Evolutionary conservation across 2,888 invertebrate genomes (phyloP), one percentile per base, ranked within the genome.

Genomic region (Chymomyza procnemis): DNA sequence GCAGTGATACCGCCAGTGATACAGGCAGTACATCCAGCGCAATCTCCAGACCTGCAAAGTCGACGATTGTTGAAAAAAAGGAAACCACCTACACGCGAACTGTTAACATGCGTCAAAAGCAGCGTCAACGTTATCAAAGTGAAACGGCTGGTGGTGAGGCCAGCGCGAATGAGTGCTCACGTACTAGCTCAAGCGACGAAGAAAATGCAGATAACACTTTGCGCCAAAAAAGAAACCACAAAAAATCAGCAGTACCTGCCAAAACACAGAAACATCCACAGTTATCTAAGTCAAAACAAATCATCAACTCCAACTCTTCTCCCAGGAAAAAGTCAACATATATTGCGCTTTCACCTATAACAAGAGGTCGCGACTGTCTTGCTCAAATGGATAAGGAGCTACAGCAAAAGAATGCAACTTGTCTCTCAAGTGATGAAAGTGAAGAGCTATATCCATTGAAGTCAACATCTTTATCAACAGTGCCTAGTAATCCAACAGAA

Each of bases 401-500:
- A 90, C 92, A 91, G 34, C 94, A 93, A 64, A 93, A 93, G 67
- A 93, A 93, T 59, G 75, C 86, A 55, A 78, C 78, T 66, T 94
- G 93, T 58, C 94, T 94, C 64, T 96, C 96, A 75, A 96, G 96
- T 88, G 96, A 96, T 89, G 96, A 96, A 76, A 96, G 96, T 88
- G 96, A 96, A 89, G 96, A 96, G 73, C 90, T 96, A 56, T 92
- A 95, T 91, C 93, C 95, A 30, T 93, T 95, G 26, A 92, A 89
- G 66, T 65, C 59, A 64, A 50, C 55, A 5, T 55, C 59, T 14
- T 48, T 21, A 2, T 55, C 61, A 3, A 52, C 66, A 19, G 9
- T 14, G 18, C 19, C 54, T 12, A 54, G 5, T 6, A 18, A 21
- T 21, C 19, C 14, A 21, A 12, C 54, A 21, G 22, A 6, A 8